A percentile compares a stretch with the other conserved stretches of the same genome.
Evolutionary conservation across 2,888 invertebrate genomes (phyloP).

Genomic region (Phasia obesa): DNA sequence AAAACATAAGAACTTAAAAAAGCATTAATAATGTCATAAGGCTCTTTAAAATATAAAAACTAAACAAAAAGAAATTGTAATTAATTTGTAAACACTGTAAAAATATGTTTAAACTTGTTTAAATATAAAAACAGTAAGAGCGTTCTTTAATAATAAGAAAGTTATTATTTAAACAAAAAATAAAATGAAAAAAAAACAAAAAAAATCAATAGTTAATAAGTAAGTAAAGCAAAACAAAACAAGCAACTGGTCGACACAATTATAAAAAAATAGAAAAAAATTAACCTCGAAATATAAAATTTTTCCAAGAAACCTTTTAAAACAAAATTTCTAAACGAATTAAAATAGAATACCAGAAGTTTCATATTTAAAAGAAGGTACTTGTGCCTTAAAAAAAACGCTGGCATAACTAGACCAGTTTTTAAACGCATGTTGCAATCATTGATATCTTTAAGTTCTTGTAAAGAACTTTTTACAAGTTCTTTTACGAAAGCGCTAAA

Average conservation of each 20-base stretch:
- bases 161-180: conserved; percentile 41
- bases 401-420: too few relatives aligned
- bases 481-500: too few relatives aligned
- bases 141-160: conserved; percentile 34
- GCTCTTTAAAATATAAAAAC: conserved; percentile 5
- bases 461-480: too few relatives aligned
- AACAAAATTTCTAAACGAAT: not conserved
- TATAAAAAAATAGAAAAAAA: conserved; percentile 24
- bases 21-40: conserved; percentile 11
- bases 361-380: too few relatives aligned
- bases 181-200: conserved; percentile 17
- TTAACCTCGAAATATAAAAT: not conserved
- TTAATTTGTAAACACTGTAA: not conserved
- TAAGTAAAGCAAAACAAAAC: conserved; percentile 40
- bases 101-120: conserved; percentile 11
- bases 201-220: conserved; percentile 40
- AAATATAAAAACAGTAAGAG: conserved; percentile 18
- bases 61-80: conserved; percentile 25
- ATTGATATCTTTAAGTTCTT: too few relatives aligned
- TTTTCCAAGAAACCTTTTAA: conserved; percentile 38
- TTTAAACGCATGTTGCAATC: too few relatives aligned
- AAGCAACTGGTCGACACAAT: conserved; percentile 32
- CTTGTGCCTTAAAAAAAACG: too few relatives aligned
- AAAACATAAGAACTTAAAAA: conserved; percentile 42
- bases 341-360: not conserved